Evolutionary conservation across 92 coral and sea anemone species (phyloP), one percentile per base, ranked within the genome.

Genomic region (Palythoa heliodiscus): DNA sequence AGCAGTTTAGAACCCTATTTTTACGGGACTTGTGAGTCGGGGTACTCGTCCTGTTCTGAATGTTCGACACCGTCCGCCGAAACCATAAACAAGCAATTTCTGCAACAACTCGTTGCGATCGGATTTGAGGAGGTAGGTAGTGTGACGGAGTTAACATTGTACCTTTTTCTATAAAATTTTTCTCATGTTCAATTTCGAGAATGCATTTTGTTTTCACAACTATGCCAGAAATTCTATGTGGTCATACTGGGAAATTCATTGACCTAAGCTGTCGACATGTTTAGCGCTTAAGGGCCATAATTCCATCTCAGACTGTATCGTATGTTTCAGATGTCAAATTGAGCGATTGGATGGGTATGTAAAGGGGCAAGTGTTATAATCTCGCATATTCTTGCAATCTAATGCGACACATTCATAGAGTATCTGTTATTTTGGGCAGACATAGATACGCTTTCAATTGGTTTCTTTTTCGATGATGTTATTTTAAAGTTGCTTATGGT

Each of bases 21-120:
- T 50, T 92, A 89, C 68, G 98, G 91, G 58, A 83, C 95, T 7
- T 84, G 93, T 9, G 98, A 94, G 53, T 94, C 98, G 0, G 98
- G 98, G 7, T 94, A 94, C 83, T 94, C 98, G 14, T 94, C 98
- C 0, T 92, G 93, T 63, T 88, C 95, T 25, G 98, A 94, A 72
- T 78, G 92, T 38, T 71, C 85, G 43, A 85, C 89, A 16, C 89
- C 89, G 69, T 86, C 87, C 6, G 88, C 86, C 35, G 93, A 92
- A 53, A 70, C 87, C n/a, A 82, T 90, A 70, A 94, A 90, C 89
- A 92, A 69, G 83, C 93, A 92, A 61, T 89, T 85, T 82, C 78
- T 91, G 47, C 88, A 93, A 40, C 93, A 92, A 90, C 95, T 94
- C 16, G 88, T 89, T 20, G 88, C 95, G 14, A 82, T 90, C 19